phyloP scores from a whole-genome alignment of 2,888 invertebrate genomes.

The Diplazon laetatorius region DNA sequence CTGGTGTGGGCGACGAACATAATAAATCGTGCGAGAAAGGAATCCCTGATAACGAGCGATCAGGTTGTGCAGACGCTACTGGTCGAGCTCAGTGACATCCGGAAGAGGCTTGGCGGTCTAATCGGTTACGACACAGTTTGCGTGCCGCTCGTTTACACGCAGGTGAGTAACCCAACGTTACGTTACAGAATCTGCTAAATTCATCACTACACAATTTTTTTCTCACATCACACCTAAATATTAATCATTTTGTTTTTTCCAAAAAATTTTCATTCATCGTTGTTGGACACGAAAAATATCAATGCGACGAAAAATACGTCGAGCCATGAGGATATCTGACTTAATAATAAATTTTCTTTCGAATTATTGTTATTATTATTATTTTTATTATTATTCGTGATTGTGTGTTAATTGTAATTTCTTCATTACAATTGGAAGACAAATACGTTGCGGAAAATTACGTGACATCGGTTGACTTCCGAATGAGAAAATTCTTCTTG shows the following conservation, averaged over 20 bases:
- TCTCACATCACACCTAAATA: slow-evolving; percentile 5
- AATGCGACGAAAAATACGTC: neutral
- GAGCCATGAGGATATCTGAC: no score
- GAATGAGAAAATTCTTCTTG: neutral
- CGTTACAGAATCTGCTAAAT: neutral
- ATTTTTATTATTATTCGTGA: no score
- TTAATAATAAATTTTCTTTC: neutral
- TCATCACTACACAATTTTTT: neutral
- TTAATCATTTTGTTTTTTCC: slow-evolving; percentile 3
- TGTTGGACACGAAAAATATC: slow-evolving; percentile 7
- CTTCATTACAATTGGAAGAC: no score
- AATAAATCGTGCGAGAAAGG: slow-evolving; percentile 93
- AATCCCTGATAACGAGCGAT: slow-evolving; percentile 92
- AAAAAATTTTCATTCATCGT: neutral
- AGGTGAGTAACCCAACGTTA: slow-evolving; percentile 85
- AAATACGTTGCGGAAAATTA: slow-evolving; percentile 11
- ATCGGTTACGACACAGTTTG: slow-evolving; percentile 96
- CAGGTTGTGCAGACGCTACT: slow-evolving; percentile 96
- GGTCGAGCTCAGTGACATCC: slow-evolving; percentile 94
- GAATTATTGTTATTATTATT: neutral
- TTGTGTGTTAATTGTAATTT: no score
- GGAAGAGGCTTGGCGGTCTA: slow-evolving; percentile 91
- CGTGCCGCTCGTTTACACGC: slow-evolving; percentile 95
- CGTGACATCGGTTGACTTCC: slow-evolving; percentile 8
- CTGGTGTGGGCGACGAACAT: slow-evolving; percentile 96